Percentiles rank a stretch among this genome's conserved stretches.
Conservation (phyloP, 2,888 invertebrate genomes). For the Tetragnatha montana region DNA sequence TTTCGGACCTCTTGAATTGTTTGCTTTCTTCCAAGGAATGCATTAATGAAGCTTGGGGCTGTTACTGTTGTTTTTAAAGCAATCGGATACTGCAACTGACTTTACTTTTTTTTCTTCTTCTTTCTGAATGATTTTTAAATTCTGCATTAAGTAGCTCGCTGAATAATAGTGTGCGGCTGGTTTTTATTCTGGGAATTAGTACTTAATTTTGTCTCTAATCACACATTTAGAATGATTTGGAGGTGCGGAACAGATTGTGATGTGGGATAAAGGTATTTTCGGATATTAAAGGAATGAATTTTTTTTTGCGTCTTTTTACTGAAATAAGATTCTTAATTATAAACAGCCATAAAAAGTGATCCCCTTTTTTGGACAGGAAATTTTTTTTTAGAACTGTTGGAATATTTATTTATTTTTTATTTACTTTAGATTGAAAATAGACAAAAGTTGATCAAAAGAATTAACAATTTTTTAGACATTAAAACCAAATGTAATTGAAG, state of each 20-base stretch:
- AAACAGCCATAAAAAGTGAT: no score
- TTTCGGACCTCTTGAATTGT: constrained; percentile 6
- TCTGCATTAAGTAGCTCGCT: background rate
- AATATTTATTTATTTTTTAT: no score
- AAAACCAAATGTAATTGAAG: no score
- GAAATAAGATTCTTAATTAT: no score
- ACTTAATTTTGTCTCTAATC: background rate
- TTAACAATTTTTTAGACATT: no score
- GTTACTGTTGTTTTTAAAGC: background rate
- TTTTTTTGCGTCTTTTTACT: background rate
- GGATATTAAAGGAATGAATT: background rate
- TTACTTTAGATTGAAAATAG: no score
- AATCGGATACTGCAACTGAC: background rate
- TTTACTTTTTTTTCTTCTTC: no score
- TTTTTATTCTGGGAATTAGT: background rate
- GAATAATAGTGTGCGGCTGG: background rate
- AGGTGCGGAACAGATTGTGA: background rate
- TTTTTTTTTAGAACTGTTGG: no score
- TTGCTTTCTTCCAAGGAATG: background rate
- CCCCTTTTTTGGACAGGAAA: no score
- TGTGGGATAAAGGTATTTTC: background rate
- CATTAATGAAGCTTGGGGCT: background rate
- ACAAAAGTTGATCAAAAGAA: no score
- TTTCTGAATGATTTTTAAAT: background rate
- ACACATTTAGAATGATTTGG: background rate